Evolutionary conservation across 1,140 invertebrate species (phyloP).

Genomic region (Oncopodura yosiiana): DNA sequence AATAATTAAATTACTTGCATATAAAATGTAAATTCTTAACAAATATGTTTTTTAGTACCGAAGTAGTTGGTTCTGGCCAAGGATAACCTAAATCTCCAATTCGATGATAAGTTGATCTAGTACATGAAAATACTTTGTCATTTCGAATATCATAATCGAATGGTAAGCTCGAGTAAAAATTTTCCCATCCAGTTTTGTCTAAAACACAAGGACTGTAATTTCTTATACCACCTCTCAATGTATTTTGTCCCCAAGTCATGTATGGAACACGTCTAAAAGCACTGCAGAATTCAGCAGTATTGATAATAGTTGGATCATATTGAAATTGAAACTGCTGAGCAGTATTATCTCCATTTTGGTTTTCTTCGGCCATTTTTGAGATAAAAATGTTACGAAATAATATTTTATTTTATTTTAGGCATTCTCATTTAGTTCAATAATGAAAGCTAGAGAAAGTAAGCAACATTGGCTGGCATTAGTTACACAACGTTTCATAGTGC

Average conservation of each 20-base stretch:
- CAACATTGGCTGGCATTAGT: too few species aligned
- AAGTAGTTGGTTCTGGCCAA: constrained; percentile 24
- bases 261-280: too few species aligned
- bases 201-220: constrained; percentile 31
- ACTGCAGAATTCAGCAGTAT: too few species aligned
- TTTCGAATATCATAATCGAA: constrained; percentile 32
- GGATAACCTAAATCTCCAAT: constrained; percentile 17
- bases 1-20: background rate
- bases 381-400: too few species aligned
- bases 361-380: too few species aligned
- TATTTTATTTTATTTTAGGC: too few species aligned
- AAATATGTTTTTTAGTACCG: constrained; percentile 9
- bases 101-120: constrained; percentile 26
- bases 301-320: too few species aligned
- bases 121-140: constrained; percentile 20
- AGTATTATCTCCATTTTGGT: too few species aligned
- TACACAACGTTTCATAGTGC: too few species aligned
- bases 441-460: too few species aligned
- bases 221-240: constrained; percentile 17
- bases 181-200: constrained; percentile 24
- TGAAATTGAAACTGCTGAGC: too few species aligned
- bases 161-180: constrained; percentile 26
- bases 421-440: too few species aligned
- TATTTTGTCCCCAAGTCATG: constrained; percentile 5
- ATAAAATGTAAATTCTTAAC: background rate